Percentiles rank a stretch among this genome's conserved stretches.
phyloP scores from a whole-genome alignment of 2,113 vertebrate genomes.

The cattle (Bos taurus) region ARS-UCD2.0 NC_037337.1:31346001-31346500 shows the following conservation, averaged over 20 bases:
- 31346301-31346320: neutral
- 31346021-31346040: neutral
- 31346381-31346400: neutral
- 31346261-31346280: neutral
- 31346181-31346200: neutral
- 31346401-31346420: neutral
- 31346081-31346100: neutral
- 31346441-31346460: neutral
- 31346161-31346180: neutral
- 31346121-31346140: neutral
- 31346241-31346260: neutral
- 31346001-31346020: neutral
- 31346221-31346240: neutral
- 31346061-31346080: neutral
- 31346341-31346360: neutral
- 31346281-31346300: neutral
- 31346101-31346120: neutral
- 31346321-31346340: neutral
- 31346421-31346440: neutral
- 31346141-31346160: neutral
- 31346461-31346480: neutral
- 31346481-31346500: neutral
- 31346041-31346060: neutral
- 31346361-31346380: neutral
- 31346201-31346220: neutral